Evolutionary conservation across 2,113 vertebrate genomes (phyloP).

Genomic region (Pontoporia blainvillei): DNA sequence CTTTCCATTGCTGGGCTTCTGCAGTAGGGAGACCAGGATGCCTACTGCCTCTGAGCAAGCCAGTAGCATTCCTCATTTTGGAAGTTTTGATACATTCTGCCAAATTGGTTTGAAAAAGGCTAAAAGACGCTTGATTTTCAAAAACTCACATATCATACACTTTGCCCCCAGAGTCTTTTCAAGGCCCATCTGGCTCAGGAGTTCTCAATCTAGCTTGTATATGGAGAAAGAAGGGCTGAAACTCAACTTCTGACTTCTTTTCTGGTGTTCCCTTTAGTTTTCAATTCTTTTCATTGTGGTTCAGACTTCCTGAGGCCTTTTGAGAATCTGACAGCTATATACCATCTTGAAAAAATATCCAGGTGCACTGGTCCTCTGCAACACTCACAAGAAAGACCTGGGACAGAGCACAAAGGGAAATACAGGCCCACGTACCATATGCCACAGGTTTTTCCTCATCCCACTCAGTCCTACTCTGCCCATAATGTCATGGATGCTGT

Average conservation of each 20-base stretch:
- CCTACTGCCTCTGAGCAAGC: neutral
- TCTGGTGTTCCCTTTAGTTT: neutral
- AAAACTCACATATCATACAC: neutral
- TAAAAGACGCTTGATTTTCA: neutral
- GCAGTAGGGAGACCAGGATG: neutral
- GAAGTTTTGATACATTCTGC: neutral
- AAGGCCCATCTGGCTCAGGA: neutral
- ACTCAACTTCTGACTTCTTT: neutral
- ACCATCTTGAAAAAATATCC: neutral
- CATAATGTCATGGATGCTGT: rapidly evolving
- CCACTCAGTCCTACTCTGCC: neutral
- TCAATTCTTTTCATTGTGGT: neutral
- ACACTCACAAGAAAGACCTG: neutral
- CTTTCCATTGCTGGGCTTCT: neutral
- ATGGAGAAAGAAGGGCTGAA: neutral
- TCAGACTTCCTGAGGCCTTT: neutral
- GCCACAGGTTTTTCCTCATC: too few species aligned
- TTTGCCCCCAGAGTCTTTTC: neutral
- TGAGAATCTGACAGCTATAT: neutral
- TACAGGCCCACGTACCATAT: rapidly evolving
- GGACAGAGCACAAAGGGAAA: neutral
- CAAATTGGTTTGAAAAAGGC: neutral
- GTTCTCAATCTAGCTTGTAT: neutral
- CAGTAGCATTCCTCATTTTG: neutral
- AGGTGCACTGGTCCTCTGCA: too few species aligned